Percentiles rank a stretch among this genome's conserved stretches.
These are phyloP conservation scores for Macropodus opercularis DNA, from an alignment of 2,797 vertebrate genomes.

Conservation along the genomic window DNA sequence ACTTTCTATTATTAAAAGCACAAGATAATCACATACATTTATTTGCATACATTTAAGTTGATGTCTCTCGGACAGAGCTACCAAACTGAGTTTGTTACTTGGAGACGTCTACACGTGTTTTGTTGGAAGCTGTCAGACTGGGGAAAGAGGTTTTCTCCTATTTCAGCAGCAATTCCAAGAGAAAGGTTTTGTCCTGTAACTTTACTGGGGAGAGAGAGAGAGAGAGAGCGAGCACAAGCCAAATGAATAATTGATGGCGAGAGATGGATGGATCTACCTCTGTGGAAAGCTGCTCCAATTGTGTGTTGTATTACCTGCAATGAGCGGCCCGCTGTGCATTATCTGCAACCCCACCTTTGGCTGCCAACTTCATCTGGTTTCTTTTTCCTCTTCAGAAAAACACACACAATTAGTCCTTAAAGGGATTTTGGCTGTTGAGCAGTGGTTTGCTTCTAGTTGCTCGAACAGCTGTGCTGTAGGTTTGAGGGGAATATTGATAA, in stretches of 20 bases:
- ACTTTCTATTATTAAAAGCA: slow-evolving; percentile 17
- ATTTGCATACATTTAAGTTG: slow-evolving; percentile 13
- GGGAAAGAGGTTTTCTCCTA: slow-evolving; percentile 57
- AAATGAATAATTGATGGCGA: slow-evolving; percentile 74
- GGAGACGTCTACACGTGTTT: slow-evolving; percentile 56
- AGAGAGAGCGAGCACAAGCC: slow-evolving; percentile 36
- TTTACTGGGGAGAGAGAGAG: slow-evolving; percentile 46
- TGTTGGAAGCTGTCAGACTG: slow-evolving; percentile 48
- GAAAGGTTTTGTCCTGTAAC: slow-evolving; percentile 68
- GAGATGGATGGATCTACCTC: slow-evolving; percentile 72
- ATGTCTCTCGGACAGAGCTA: slow-evolving; percentile 4
- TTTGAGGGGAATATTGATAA: background rate
- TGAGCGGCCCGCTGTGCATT: slow-evolving; percentile 48
- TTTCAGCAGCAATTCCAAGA: slow-evolving; percentile 68
- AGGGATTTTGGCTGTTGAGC: background rate
- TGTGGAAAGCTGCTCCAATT: slow-evolving; percentile 54
- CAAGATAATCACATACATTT: background rate
- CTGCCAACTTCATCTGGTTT: slow-evolving; percentile 16
- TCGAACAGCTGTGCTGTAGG: background rate
- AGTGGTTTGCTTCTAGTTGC: background rate
- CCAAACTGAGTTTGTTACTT: slow-evolving; percentile 37
- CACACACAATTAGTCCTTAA: background rate
- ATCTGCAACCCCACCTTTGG: slow-evolving; percentile 44
- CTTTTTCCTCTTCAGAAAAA: slow-evolving; percentile 6
- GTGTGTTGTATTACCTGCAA: slow-evolving; percentile 68